Evolutionary conservation across 2,888 invertebrate genomes (phyloP), one percentile per base, ranked within the genome.

Genomic region (Leucania comma): DNA sequence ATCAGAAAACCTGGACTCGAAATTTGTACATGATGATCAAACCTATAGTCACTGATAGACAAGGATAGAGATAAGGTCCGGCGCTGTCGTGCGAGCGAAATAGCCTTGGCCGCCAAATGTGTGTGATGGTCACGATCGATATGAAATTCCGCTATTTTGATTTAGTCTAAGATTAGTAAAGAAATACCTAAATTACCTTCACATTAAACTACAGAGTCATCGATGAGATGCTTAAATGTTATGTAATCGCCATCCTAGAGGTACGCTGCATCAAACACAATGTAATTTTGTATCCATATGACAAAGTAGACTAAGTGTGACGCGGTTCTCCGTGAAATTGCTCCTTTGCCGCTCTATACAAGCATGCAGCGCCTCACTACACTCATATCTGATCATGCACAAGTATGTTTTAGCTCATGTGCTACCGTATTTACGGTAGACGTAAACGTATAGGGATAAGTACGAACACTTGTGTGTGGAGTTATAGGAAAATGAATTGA

Each of bases 241-340:
- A 72, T 35, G 22, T 32, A 35, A 71, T 72, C 24, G 46, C 20
- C 24, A 35, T 51, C 35, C 22, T 48, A 51, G 6, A 56, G 14
- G 24, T 59, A 60, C 50, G n/a, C n/a, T 12, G 35, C 75, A 65
- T 46, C 32, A 57, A 57, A 71, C 53, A 69, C 72, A 75, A 70
- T 74, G 68, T 66, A 75, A 81, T 78, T 74, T 83, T 75, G 62
- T 79, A 73, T 66, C 69, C 69, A 67, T 78, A 81, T 72, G 78
- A 83, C 82, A 81, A 75, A 78, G 75, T 72, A 70, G 57, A 64
- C 54, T 58, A 68, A 68, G 56, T 63, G 71, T 56, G 71, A 70
- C n/a, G 68, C 84, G 51, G 73, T 68, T 73, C 66, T 22, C 82
- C 72, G 82, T 82, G 84, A 83, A 84, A 82, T 82, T 84, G 81